phyloP scores from a whole-genome alignment of 2,888 invertebrate genomes.

The Pollenia amentaria region DNA sequence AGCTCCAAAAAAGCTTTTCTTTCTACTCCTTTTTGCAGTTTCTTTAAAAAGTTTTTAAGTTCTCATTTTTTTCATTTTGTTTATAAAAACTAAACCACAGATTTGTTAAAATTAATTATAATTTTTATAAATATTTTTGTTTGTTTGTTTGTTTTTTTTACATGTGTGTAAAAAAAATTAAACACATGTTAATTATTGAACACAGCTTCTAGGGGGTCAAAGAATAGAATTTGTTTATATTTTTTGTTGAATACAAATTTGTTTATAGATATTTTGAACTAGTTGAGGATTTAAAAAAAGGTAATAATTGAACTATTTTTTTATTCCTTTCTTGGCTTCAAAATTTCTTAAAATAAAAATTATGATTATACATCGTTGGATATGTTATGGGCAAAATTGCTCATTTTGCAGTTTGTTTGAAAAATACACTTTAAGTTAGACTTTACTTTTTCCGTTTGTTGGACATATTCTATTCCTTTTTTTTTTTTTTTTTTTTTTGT shows the following conservation, averaged over 20 bases:
- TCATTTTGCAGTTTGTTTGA: background rate
- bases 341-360: slow-evolving; percentile 18
- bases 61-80: slow-evolving; percentile 32
- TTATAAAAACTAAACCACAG: slow-evolving; percentile 77
- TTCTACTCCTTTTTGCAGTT: background rate
- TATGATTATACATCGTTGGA: background rate
- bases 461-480: background rate
- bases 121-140: slow-evolving; percentile 56
- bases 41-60: slow-evolving; percentile 5
- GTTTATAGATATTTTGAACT: slow-evolving; percentile 62
- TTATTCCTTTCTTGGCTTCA: slow-evolving; percentile 14
- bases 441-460: slow-evolving; percentile 3
- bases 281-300: slow-evolving; percentile 53
- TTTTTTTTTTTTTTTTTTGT: slow-evolving; percentile 1
- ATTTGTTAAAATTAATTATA: slow-evolving; percentile 69
- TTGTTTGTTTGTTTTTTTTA: slow-evolving; percentile 44
- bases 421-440: background rate
- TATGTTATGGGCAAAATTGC: background rate
- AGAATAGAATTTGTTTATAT: slow-evolving; percentile 81
- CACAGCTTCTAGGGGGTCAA: slow-evolving; percentile 84
- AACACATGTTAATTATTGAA: slow-evolving; percentile 80
- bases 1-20: slow-evolving; percentile 1
- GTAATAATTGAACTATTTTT: slow-evolving; percentile 57
- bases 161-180: slow-evolving; percentile 63
- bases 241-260: slow-evolving; percentile 34